Conservation (phyloP, 2,797 vertebrate species). For the Balearica regulorum region DNA sequence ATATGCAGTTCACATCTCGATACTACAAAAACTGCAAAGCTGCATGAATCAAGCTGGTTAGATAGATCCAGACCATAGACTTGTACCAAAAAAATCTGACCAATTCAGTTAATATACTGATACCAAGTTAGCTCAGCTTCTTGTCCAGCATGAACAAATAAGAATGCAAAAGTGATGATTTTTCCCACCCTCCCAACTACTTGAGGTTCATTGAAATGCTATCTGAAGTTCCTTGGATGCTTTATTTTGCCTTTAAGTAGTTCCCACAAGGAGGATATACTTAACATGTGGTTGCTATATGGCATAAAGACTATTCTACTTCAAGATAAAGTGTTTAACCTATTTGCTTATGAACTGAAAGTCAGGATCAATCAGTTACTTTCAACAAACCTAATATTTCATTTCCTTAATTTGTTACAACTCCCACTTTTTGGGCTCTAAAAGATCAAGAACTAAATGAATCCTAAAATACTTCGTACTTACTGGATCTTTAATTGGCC, state of each 20-base stretch:
- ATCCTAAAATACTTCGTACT: conserved; percentile 45
- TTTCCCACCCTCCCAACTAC: rapidly evolving
- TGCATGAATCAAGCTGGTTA: not conserved
- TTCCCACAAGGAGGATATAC: not conserved
- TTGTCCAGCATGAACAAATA: rapidly evolving
- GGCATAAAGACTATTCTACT: not conserved
- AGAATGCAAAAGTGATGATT: not conserved
- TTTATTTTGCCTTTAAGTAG: not conserved
- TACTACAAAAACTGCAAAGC: not conserved
- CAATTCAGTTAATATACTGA: not conserved
- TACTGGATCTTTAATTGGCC: conserved; percentile 97
- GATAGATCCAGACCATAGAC: not conserved
- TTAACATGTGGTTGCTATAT: not conserved
- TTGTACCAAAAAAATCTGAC: not conserved
- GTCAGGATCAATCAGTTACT: not conserved
- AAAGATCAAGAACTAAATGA: not conserved
- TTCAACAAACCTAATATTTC: not conserved
- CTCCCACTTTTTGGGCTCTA: not conserved
- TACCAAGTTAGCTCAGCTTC: not conserved
- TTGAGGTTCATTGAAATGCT: not conserved
- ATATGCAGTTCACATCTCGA: rapidly evolving
- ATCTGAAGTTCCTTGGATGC: not conserved
- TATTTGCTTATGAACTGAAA: not conserved
- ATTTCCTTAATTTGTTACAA: not conserved
- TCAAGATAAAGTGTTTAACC: not conserved